Conservation (phyloP, 1,140 invertebrate genomes). For the Drosophila sp. region DNA sequence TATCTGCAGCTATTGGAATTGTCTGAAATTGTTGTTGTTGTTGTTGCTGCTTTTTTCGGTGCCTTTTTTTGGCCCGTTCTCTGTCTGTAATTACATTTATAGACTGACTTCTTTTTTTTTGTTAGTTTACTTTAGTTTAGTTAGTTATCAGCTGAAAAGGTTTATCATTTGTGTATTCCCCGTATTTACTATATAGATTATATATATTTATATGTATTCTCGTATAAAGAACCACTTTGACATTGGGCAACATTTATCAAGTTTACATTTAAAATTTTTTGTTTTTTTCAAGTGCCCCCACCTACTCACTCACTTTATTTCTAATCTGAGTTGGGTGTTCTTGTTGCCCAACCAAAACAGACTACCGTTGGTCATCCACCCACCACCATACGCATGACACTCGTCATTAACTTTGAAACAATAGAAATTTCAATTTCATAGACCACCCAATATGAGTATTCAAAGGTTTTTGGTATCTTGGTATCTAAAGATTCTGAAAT, state of each 20-base stretch:
- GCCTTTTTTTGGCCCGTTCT: conserved; percentile 3
- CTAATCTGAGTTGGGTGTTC: no score
- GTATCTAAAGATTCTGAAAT: no score
- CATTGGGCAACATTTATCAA: conserved; percentile 9
- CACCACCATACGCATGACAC: no score
- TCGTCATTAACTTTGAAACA: no score
- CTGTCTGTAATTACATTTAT: conserved; percentile 1
- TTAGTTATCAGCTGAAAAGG: conserved; percentile 1
- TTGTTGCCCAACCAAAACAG: no score
- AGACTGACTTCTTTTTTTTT: background rate
- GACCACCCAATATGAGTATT: no score
- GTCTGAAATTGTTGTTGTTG: conserved; percentile 1
- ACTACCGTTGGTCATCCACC: no score
- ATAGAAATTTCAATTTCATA: no score
- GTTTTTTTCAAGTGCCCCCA: background rate
- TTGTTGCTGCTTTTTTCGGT: background rate
- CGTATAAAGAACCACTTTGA: background rate
- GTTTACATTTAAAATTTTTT: conserved; percentile 1
- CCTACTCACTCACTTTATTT: no score
- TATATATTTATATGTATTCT: background rate
- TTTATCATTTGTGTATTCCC: conserved; percentile 10
- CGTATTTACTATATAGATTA: background rate
- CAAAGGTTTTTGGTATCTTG: no score
- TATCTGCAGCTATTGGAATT: conserved; percentile 11
- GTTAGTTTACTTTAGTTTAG: no score